A percentile compares a stretch with the other conserved stretches of the same genome.
These are phyloP conservation scores for Rhodeus uyekii DNA, from an alignment of 2,797 vertebrate genomes.

Conservation along the genomic window DNA sequence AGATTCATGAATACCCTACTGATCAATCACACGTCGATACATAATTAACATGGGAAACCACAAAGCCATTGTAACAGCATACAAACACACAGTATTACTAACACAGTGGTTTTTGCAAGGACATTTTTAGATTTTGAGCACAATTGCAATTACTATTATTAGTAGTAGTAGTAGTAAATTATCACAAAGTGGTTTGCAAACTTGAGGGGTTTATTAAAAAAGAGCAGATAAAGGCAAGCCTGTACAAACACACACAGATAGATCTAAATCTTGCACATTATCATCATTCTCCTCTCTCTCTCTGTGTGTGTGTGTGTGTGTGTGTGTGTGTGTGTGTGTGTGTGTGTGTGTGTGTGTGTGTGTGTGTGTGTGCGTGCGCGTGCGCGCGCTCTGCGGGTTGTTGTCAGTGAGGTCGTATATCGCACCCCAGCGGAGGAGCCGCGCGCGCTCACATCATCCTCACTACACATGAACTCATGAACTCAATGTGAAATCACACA, in stretches of 20 bases:
- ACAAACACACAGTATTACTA: neutral
- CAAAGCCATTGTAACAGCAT: neutral
- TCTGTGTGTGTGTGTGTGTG: neutral
- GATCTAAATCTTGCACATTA: neutral
- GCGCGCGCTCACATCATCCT: neutral
- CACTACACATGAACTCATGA: constrained; percentile 24
- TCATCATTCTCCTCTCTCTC: neutral
- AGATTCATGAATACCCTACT: neutral
- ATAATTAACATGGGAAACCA: neutral
- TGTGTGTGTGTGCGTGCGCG: neutral
- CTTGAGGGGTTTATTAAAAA: neutral
- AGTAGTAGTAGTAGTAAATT: no score
- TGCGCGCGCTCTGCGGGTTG: neutral
- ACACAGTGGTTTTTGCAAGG: neutral
- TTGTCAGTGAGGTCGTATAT: neutral
- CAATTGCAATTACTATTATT: neutral
- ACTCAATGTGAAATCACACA: constrained; percentile 12
- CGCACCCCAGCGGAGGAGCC: constrained; percentile 30
- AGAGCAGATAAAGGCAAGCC: neutral
- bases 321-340: neutral
- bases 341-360: neutral
- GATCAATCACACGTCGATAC: neutral
- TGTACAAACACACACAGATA: neutral
- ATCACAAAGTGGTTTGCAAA: neutral
- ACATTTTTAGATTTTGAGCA: neutral